Percentiles rank a stretch among this genome's conserved stretches.
Evolutionary conservation across 2,888 invertebrate genomes (phyloP).

Genomic region (Epistrophe eligans): DNA sequence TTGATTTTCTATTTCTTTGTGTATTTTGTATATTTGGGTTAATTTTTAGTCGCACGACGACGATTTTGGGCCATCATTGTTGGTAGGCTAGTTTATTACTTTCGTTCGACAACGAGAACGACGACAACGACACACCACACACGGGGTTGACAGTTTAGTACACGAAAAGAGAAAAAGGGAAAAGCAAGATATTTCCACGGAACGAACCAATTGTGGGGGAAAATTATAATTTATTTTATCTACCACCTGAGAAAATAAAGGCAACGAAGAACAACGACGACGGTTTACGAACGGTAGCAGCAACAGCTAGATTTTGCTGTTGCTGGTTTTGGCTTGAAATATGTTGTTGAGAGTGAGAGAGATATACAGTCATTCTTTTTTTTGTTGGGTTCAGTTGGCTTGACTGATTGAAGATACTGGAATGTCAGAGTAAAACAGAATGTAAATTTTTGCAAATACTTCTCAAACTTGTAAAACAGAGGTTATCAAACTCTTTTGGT

Average conservation of each 20-base stretch:
- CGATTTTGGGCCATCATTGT: slow-evolving; percentile 71
- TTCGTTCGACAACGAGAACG: slow-evolving; percentile 24
- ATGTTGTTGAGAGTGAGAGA: not conserved
- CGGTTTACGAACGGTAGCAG: slow-evolving; percentile 28
- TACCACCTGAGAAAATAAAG: slow-evolving; percentile 69
- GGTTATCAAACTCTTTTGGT: not conserved
- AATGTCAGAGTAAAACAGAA: slow-evolving; percentile 59
- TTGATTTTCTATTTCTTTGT: slow-evolving; percentile 27
- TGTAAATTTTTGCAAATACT: not conserved
- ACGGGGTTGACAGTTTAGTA: slow-evolving; percentile 41
- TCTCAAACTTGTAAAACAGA: slow-evolving; percentile 1
- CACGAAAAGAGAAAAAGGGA: slow-evolving; percentile 42
- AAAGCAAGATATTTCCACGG: slow-evolving; percentile 62
- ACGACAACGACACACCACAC: slow-evolving; percentile 43
- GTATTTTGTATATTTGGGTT: slow-evolving; percentile 45
- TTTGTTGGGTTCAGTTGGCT: slow-evolving; percentile 41
- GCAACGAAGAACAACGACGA: slow-evolving; percentile 13
- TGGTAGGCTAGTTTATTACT: slow-evolving; percentile 54
- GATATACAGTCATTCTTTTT: not conserved
- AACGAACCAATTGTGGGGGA: slow-evolving; percentile 61
- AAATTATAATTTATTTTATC: slow-evolving; percentile 66
- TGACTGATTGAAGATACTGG: slow-evolving; percentile 17
- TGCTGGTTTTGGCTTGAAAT: slow-evolving; percentile 4
- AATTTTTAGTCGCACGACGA: slow-evolving; percentile 48
- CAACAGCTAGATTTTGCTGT: slow-evolving; percentile 43